Percentiles rank a stretch among this genome's conserved stretches.
phyloP scores from a whole-genome alignment of 2,113 vertebrate species.

The Leucopsar rothschildi region DNA sequence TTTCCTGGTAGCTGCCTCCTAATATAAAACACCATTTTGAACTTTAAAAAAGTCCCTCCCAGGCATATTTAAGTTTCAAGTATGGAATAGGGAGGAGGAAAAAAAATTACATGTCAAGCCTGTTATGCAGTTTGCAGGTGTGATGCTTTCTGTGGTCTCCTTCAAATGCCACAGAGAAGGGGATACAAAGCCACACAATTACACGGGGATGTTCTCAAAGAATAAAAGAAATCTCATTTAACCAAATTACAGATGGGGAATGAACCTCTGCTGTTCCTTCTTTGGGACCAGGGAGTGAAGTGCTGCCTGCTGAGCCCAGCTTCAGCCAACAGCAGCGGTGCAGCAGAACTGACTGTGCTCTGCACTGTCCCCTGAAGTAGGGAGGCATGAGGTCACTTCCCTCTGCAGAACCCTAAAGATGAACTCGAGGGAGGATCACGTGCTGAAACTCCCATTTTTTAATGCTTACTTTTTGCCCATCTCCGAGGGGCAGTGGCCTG shows the following conservation, averaged over 20 bases:
- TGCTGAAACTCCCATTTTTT: not conserved
- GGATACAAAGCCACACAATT: not conserved
- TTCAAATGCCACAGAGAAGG: not conserved
- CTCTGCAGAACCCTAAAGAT: not conserved
- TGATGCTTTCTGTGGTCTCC: not conserved
- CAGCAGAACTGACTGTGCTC: not conserved
- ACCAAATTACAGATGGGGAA: not conserved
- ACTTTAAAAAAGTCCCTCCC: not conserved
- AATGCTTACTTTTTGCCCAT: not conserved
- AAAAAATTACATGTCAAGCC: not conserved
- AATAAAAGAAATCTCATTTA: not conserved
- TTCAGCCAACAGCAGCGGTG: not conserved
- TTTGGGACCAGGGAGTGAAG: not conserved
- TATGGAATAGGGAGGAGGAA: not conserved
- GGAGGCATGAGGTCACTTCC: not conserved
- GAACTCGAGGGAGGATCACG: not conserved
- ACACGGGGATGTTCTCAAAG: not conserved
- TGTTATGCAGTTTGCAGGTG: not conserved
- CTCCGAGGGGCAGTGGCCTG: rapidly evolving
- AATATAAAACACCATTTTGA: not conserved
- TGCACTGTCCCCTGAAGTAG: not conserved
- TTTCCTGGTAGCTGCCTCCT: not conserved
- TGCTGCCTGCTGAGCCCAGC: not conserved
- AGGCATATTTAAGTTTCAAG: not conserved
- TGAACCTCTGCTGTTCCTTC: not conserved